phyloP scores from a whole-genome alignment of 37 sponge, comb jelly and placozoan genomes.

The Axinella damicornis region DNA sequence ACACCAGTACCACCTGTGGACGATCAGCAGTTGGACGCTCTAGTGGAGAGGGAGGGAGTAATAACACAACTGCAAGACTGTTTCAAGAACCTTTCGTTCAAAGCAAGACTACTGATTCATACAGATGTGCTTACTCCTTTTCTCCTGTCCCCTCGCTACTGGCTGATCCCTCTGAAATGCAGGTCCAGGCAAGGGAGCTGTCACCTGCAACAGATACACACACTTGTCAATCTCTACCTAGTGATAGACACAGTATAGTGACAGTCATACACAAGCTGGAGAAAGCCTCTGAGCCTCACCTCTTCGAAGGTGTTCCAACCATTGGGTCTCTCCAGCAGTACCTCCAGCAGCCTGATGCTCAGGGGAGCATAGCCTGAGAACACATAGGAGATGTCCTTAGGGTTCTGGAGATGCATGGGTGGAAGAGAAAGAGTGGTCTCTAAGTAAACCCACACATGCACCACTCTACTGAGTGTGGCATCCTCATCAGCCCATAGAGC shows the following conservation, averaged over 20 bases:
- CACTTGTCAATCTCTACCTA: no score
- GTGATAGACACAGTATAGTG: no score
- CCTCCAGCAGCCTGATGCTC: conserved; percentile 87
- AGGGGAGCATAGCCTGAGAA: conserved; percentile 99
- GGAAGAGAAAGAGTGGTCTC: not conserved
- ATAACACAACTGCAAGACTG: no score
- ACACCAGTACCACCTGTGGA: conserved; percentile 80
- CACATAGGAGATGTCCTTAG: conserved; percentile 85
- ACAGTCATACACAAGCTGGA: no score
- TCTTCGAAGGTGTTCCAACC: conserved; percentile 70
- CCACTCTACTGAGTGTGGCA: no score
- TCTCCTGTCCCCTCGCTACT: conserved; percentile 33
- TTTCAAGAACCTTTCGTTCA: no score
- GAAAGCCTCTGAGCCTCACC: no score
- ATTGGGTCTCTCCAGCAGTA: conserved; percentile 61
- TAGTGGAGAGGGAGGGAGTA: no score
- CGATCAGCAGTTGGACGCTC: conserved; percentile 57
- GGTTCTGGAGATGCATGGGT: conserved; percentile 9
- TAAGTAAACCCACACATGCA: no score
- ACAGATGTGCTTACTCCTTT: conserved; percentile 46
- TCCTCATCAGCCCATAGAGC: no score
- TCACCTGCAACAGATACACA: no score
- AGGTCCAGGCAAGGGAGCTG: conserved; percentile 35
- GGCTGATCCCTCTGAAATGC: not conserved
- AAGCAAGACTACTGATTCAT: no score